Evolutionary conservation across 2,113 vertebrate genomes (phyloP).

Genomic region (Pedetes capensis): DNA sequence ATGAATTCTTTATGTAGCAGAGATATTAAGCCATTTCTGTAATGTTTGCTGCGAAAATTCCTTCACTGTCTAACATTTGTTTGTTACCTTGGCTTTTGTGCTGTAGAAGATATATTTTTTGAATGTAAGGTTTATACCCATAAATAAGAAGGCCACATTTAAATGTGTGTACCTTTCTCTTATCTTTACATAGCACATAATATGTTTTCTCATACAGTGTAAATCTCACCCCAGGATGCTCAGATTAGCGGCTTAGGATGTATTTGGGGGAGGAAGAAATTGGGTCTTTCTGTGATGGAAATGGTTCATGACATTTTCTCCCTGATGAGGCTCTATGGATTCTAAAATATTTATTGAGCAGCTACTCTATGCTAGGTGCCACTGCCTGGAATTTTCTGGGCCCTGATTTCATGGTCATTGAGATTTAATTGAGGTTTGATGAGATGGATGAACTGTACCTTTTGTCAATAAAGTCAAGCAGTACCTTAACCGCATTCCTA

Average conservation of each 20-base stretch:
- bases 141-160: constrained; percentile 59
- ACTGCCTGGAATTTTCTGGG: background rate
- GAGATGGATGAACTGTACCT: constrained; percentile 59
- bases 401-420: constrained; percentile 46
- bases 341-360: constrained; percentile 73
- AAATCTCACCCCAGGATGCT: constrained; percentile 59
- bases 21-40: constrained; percentile 63
- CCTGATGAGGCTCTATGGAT: constrained; percentile 38
- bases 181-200: constrained; percentile 65
- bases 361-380: constrained; percentile 55
- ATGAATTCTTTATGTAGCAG: constrained; percentile 69
- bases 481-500: constrained; percentile 57
- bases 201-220: constrained; percentile 67
- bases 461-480: constrained; percentile 67
- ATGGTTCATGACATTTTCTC: constrained; percentile 61
- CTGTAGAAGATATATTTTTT: constrained; percentile 25
- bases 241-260: constrained; percentile 53
- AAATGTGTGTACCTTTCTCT: constrained; percentile 65
- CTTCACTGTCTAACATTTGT: constrained; percentile 51
- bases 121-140: constrained; percentile 36
- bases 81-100: constrained; percentile 51
- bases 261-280: constrained; percentile 56
- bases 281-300: constrained; percentile 62
- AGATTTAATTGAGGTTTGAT: constrained; percentile 73
- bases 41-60: constrained; percentile 45